Base-by-base conservation (phyloP, 2,113 vertebrate species). In the Myotis davidii region DNA sequence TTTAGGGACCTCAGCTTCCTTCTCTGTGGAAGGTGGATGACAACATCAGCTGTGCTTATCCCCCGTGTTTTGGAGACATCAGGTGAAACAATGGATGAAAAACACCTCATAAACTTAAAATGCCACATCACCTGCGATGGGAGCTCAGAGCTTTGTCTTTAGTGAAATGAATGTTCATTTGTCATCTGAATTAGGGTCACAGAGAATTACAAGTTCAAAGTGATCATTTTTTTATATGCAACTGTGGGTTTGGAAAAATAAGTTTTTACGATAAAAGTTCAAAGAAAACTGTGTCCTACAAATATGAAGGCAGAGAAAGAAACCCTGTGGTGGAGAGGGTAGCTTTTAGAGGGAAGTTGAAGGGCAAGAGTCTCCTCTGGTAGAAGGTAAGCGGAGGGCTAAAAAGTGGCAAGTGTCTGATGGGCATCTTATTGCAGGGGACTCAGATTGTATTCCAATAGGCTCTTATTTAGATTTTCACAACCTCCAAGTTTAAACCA, bases 1-100 rank as follows among this genome's bases (percentile, higher is more conserved):
- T 95, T 85, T 61, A 48, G 48, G 52, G 81, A 94, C 23, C 65
- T 84, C 61, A 84, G 10, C 29, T 92, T 86, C 8, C 70, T 64
- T 92, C 37, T 84, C 16, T 84, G 14, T 85, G 70, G 96, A 94
- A 39, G 6, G n/a, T 42, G 52, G 78, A 70, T 73, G 39, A 29
- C 18, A 59, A 67, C 56, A 76, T 90, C 27, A 72, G 20, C 23
- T 94, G 29, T 72, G 11, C 23, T 52, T 13, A 48, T 6, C 25
- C 23, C 21, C 11, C 14, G 39, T 70, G 23, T 52, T 72, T 83
- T 37, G 1, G 32, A 65, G 20, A 45, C 72, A 39, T 21, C 9
- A 77, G 21, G 72, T 6, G 48, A 69, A 67, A 65, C 37, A 39
- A 17, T n/a, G 45, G 29, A 52, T 65, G 9, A 56, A 82, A 81